Percentiles rank a stretch among this genome's conserved stretches.
Evolutionary conservation across 37 sponge, comb jelly and placozoan genomes (phyloP).

Genomic region (Agelas oroides): DNA sequence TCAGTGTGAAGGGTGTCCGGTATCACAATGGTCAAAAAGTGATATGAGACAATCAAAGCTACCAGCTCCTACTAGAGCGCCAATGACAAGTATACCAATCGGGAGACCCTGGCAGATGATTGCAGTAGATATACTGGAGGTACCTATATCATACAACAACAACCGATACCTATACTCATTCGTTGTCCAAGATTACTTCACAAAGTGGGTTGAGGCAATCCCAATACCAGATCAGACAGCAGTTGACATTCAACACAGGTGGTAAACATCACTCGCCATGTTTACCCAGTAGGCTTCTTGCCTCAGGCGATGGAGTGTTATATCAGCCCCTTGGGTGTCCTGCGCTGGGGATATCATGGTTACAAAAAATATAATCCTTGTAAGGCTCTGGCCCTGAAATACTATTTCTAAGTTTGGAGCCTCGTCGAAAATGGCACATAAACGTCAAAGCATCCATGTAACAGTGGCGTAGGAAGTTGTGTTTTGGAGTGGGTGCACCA

Average conservation of each 20-base stretch:
- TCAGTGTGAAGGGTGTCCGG: constrained; percentile 60
- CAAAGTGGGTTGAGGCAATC: no score
- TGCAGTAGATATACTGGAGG: background rate
- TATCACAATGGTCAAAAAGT: constrained; percentile 27
- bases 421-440: constrained; percentile 18
- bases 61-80: constrained; percentile 32
- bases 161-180: no score
- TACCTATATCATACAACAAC: no score
- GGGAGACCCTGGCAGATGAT: constrained; percentile 55
- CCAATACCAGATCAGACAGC: constrained; percentile 1
- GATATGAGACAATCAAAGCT: constrained; percentile 15
- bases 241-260: constrained; percentile 46
- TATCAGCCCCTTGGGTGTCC: constrained; percentile 67
- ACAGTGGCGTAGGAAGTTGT: constrained; percentile 21
- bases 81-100: constrained; percentile 63
- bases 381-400: constrained; percentile 19
- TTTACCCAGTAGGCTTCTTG: constrained; percentile 60
- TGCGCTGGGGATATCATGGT: constrained; percentile 31
- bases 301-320: constrained; percentile 50
- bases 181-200: no score
- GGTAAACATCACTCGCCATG: constrained; percentile 42
- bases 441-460: constrained; percentile 44
- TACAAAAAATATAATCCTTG: background rate
- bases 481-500: background rate
- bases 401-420: background rate